These are phyloP conservation scores for Virgularia gustaviana DNA, from an alignment of 92 coral and sea anemone species.

Conservation along the genomic window DNA sequence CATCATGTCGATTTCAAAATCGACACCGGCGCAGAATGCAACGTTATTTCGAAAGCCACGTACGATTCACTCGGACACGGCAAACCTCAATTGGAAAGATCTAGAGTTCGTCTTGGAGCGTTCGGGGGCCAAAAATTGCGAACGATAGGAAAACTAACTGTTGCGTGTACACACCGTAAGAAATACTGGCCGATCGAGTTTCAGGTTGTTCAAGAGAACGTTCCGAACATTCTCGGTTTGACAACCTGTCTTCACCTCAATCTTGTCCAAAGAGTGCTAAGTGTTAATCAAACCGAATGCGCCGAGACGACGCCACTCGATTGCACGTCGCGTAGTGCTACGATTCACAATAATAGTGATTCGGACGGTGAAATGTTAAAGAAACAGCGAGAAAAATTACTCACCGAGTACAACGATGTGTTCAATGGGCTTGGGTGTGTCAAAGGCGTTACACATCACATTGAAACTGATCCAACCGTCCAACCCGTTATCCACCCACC, in stretches of 20 bases:
- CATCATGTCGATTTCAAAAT: not conserved
- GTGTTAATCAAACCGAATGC: not conserved
- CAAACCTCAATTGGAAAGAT: not conserved
- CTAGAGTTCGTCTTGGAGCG: not conserved
- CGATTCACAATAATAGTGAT: too few relatives aligned
- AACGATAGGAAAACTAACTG: conserved; percentile 5
- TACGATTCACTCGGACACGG: not conserved
- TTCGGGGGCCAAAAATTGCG: conserved; percentile 12
- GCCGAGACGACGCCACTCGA: not conserved
- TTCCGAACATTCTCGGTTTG: conserved; percentile 9
- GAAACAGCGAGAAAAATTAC: too few relatives aligned
- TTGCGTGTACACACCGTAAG: not conserved
- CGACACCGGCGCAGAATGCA: conserved; percentile 18
- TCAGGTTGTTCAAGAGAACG: conserved; percentile 8
- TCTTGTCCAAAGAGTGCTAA: conserved; percentile 6
- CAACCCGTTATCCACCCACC: conserved; percentile 31
- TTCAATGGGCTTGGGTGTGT: conserved; percentile 5
- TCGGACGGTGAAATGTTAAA: too few relatives aligned
- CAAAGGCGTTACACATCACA: not conserved
- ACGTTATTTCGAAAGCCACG: not conserved
- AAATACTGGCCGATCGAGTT: conserved; percentile 11
- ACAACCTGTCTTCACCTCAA: not conserved
- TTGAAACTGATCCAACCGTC: conserved; percentile 20
- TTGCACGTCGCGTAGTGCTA: too few relatives aligned
- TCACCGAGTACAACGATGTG: not conserved